phyloP scores from a whole-genome alignment of 2,113 vertebrate species.

The Canis aureus region DNA sequence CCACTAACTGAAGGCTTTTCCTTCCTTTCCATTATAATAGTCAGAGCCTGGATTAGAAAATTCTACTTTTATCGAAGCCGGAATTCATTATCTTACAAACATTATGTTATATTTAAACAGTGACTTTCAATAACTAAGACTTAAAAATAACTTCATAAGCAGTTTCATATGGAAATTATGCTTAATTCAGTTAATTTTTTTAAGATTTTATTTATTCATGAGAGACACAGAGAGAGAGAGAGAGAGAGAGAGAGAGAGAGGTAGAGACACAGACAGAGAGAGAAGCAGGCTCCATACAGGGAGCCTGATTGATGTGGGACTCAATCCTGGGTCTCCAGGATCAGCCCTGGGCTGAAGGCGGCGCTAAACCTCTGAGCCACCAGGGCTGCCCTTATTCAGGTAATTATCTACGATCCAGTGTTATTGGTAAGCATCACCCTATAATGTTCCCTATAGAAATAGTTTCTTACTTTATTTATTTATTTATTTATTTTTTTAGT shows the following conservation, averaged over 20 bases:
- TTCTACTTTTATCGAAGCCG: neutral
- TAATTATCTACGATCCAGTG: neutral
- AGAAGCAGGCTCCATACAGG: too few relatives aligned
- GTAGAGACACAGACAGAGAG: too few relatives aligned
- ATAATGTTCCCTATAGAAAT: neutral
- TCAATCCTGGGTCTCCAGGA: too few relatives aligned
- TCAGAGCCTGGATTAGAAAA: neutral
- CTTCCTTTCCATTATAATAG: neutral
- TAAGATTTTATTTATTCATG: too few relatives aligned
- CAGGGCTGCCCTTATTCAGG: neutral
- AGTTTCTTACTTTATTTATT: neutral
- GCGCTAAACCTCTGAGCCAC: too few relatives aligned
- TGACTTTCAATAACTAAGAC: neutral
- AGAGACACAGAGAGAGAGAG: too few relatives aligned
- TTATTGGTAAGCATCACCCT: neutral
- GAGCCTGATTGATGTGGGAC: too few relatives aligned
- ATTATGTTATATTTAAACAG: neutral
- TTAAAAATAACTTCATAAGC: neutral
- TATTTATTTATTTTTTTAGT: too few relatives aligned
- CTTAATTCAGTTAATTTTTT: conserved; percentile 7
- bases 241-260: too few relatives aligned
- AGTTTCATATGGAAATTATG: neutral
- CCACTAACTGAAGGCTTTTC: neutral
- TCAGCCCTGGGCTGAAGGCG: too few relatives aligned
- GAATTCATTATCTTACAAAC: neutral